phyloP scores from a whole-genome alignment of 2,113 vertebrate species.

The Pleuronectes platessa region DNA sequence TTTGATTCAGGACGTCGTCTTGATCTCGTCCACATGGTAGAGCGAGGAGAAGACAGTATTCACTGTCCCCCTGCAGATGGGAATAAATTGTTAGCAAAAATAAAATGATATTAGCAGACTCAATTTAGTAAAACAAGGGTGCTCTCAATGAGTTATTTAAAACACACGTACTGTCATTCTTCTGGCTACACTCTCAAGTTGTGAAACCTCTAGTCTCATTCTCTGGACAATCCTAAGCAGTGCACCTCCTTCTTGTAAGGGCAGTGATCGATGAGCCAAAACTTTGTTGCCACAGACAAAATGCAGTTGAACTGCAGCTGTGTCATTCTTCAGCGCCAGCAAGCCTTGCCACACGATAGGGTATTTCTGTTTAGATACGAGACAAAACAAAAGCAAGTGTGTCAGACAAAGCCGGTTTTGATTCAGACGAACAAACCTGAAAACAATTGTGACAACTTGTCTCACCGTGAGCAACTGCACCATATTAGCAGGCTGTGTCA shows the following conservation, averaged over 20 bases:
- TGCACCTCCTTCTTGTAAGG: slow-evolving; percentile 91
- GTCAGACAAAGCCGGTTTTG: slow-evolving; percentile 28
- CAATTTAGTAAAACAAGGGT: neutral
- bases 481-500: slow-evolving; percentile 94
- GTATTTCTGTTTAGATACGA: slow-evolving; percentile 87
- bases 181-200: slow-evolving; percentile 93
- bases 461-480: slow-evolving; percentile 94
- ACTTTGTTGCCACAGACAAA: slow-evolving; percentile 97
- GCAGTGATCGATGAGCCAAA: slow-evolving; percentile 93
- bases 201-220: slow-evolving; percentile 95
- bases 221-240: slow-evolving; percentile 94
- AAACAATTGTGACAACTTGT: neutral
- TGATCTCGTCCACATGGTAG: slow-evolving; percentile 97
- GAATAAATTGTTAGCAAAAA: neutral
- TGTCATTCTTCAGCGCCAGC: slow-evolving; percentile 96
- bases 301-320: slow-evolving; percentile 96
- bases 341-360: slow-evolving; percentile 99
- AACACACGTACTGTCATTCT: slow-evolving; percentile 91
- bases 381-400: slow-evolving; percentile 5
- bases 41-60: slow-evolving; percentile 96
- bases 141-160: accelerated
- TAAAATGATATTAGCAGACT: neutral
- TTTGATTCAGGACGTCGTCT: slow-evolving; percentile 96
- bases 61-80: slow-evolving; percentile 90
- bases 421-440: neutral